Evolutionary conservation across 1,140 invertebrate genomes (phyloP).

Genomic region (Grapholita molesta): DNA sequence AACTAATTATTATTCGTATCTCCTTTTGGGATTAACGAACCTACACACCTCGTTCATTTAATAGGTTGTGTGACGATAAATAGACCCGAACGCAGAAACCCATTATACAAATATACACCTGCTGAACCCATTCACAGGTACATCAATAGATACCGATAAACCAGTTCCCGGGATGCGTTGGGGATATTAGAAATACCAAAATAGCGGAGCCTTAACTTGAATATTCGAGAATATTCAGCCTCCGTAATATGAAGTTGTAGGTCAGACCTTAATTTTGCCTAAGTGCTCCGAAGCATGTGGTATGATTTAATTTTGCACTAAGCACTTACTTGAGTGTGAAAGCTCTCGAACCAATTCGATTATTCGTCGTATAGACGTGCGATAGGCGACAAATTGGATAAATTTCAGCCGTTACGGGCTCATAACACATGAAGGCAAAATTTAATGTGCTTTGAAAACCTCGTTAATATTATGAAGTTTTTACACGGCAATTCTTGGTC

Average conservation of each 20-base stretch:
- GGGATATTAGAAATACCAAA: too few relatives aligned
- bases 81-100: too few relatives aligned
- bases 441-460: background rate
- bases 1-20: too few relatives aligned
- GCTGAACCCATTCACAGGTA: too few relatives aligned
- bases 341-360: slow-evolving; percentile 9
- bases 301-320: background rate
- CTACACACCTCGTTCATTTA: too few relatives aligned
- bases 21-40: too few relatives aligned
- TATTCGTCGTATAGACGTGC: slow-evolving; percentile 1
- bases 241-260: background rate
- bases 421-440: background rate
- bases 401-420: background rate
- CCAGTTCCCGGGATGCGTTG: too few relatives aligned
- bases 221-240: background rate
- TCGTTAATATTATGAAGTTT: background rate
- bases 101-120: too few relatives aligned
- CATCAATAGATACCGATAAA: too few relatives aligned
- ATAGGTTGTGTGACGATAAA: too few relatives aligned
- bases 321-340: slow-evolving; percentile 6
- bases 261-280: background rate
- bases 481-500: background rate
- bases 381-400: slow-evolving; percentile 14
- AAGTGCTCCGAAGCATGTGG: slow-evolving; percentile 7
- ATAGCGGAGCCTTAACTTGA: background rate